Evolutionary conservation across 2,797 vertebrate species (phyloP).

Genomic region (Lycodopsis pacificus): DNA sequence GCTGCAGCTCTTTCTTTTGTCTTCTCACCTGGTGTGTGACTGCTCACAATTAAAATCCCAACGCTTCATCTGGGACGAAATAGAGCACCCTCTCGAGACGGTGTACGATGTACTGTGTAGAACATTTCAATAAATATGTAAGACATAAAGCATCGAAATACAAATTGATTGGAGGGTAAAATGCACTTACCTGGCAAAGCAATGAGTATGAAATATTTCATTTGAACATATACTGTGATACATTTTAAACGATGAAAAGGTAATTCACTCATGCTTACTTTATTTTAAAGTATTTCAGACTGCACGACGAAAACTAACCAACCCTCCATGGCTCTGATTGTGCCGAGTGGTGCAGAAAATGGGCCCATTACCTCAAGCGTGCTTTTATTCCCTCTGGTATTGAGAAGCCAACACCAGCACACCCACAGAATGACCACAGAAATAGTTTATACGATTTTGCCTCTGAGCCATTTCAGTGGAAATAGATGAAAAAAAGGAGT

Average conservation of each 20-base stretch:
- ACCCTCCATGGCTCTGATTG: conserved; percentile 1
- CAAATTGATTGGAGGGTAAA: conserved; percentile 4
- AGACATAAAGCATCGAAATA: conserved; percentile 19
- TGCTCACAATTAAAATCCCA: conserved; percentile 21
- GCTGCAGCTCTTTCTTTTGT: conserved; percentile 25
- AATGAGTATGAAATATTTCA: not conserved
- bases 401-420: not conserved
- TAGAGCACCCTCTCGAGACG: not conserved
- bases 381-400: not conserved
- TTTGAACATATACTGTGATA: not conserved
- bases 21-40: conserved; percentile 20
- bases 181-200: not conserved
- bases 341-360: conserved; percentile 25
- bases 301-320: not conserved
- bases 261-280: not conserved
- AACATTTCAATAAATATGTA: not conserved
- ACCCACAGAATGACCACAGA: conserved; percentile 10
- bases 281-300: not conserved
- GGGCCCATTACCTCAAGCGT: conserved; percentile 12
- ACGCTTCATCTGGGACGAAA: conserved; percentile 15
- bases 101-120: not conserved
- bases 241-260: not conserved
- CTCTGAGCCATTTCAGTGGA: conserved; percentile 12
- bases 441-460: conserved; percentile 4
- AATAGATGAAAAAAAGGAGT: not conserved